Conservation (phyloP, 2,797 vertebrate genomes). For the Stomatorhinus walkeri region DNA sequence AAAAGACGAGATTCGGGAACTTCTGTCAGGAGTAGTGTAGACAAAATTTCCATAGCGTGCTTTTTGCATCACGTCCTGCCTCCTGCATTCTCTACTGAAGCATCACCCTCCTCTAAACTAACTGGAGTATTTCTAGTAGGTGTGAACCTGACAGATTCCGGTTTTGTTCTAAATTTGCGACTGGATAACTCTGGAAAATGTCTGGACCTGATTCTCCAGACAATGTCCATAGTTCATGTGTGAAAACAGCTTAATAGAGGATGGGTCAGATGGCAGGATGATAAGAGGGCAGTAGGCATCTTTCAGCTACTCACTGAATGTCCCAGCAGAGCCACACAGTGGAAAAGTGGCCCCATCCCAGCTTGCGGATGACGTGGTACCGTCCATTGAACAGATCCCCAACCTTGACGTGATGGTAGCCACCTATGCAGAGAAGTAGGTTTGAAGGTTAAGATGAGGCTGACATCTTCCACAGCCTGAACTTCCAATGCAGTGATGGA, state of each 20-base stretch:
- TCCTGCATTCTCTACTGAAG: not conserved
- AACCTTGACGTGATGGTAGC: slow-evolving; percentile 97
- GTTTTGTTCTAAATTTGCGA: not conserved
- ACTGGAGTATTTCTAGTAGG: not conserved
- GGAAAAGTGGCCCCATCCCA: slow-evolving; percentile 98
- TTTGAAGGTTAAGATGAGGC: not conserved
- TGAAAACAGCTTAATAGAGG: not conserved
- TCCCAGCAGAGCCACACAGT: slow-evolving; percentile 98
- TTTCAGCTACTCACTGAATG: slow-evolving; percentile 72
- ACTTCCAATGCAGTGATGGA: not conserved
- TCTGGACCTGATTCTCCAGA: not conserved
- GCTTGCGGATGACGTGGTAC: slow-evolving; percentile 94
- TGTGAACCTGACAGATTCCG: not conserved
- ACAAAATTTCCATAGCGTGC: not conserved
- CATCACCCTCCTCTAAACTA: not conserved
- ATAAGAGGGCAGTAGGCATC: not conserved
- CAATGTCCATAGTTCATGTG: not conserved
- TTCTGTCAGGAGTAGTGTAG: not conserved
- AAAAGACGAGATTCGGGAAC: not conserved
- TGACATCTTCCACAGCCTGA: not conserved
- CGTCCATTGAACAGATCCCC: slow-evolving; percentile 95
- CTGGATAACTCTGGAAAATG: not conserved
- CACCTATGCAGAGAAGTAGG: slow-evolving; percentile 59
- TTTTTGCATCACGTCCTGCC: not conserved
- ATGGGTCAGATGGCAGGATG: not conserved